Base-by-base conservation (phyloP, 2,888 invertebrate species). In the Caenorhabditis japonica region DNA sequence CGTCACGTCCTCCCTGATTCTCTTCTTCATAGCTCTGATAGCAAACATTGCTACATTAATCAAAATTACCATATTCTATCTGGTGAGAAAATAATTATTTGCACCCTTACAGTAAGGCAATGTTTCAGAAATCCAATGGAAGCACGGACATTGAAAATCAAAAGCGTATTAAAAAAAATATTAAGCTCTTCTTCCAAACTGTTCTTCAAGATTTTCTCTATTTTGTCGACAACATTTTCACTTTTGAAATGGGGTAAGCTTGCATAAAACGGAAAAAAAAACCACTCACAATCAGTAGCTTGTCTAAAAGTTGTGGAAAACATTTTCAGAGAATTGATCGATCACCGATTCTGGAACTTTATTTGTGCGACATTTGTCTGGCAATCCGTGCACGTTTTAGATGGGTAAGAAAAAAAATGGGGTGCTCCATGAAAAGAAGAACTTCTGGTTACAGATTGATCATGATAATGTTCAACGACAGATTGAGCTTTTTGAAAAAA, bases 381-480 rank as follows among this genome's bases (percentile, higher is more conserved):
- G 62, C 62, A 62, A 30, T n/a, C 53, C 1, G 38, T 62, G 3
- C 62, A 62, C 15, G 62, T 62, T 12, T 30, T 62, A 5, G 62
- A 62, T 46, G 62, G 62, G 62, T 61, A 27, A 19, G 30, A 5
- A 1, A 15, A n/a, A 38, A 4, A 8, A n/a, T n/a, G n/a, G n/a
- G n/a, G n/a, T n/a, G n/a, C n/a, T n/a, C n/a, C n/a, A n/a, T n/a
- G n/a, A n/a, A n/a, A n/a, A n/a, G n/a, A n/a, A n/a, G n/a, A n/a
- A n/a, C n/a, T n/a, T n/a, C n/a, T n/a, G n/a, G n/a, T 38, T 53
- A 46, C 38, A 62, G 62, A 12, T 21, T 62, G n/a, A 25, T 62
- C 30, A 62, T 62, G 62, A 62, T 62, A 0, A 36, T 62, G 53
- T 62, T 62, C 46, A 62, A 53, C 43, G 62, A 62, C 34, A 33